Percentiles rank a stretch among this genome's conserved stretches.
Evolutionary conservation across 2,113 vertebrate genomes (phyloP).

Genomic region (Trinectes maculatus): DNA sequence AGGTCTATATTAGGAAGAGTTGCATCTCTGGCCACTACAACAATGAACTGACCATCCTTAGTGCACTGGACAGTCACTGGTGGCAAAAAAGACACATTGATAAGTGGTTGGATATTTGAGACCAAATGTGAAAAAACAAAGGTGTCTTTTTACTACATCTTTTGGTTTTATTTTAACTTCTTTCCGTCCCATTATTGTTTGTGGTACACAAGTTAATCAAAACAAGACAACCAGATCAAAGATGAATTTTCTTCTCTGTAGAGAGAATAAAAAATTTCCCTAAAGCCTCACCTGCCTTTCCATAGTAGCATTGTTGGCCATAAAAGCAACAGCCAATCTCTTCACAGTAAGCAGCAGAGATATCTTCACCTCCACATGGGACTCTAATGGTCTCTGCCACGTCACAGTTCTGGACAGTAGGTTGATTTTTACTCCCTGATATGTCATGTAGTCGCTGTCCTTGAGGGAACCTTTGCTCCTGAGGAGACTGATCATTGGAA

Average conservation of each 20-base stretch:
- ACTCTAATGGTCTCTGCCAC: slow-evolving; percentile 34
- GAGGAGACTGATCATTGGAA: background rate
- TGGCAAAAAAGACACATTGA: slow-evolving; percentile 20
- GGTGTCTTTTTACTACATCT: background rate
- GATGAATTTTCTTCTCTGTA: background rate
- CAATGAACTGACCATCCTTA: slow-evolving; percentile 73
- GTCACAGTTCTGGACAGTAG: slow-evolving; percentile 21
- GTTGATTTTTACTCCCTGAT: too few species aligned
- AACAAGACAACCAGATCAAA: background rate
- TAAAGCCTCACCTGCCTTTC: slow-evolving; percentile 64
- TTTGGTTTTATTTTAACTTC: background rate
- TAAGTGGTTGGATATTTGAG: background rate
- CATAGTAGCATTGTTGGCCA: slow-evolving; percentile 64
- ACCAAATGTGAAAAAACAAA: slow-evolving; percentile 1
- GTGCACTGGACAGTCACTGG: slow-evolving; percentile 79
- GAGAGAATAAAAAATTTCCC: too few species aligned
- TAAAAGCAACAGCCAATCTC: slow-evolving; percentile 66
- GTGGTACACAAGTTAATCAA: background rate
- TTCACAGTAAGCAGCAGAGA: slow-evolving; percentile 37
- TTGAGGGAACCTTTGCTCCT: background rate
- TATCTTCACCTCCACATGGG: slow-evolving; percentile 45
- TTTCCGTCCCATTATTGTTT: background rate
- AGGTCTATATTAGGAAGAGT: slow-evolving; percentile 69
- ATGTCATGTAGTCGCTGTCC: background rate
- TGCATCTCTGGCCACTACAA: slow-evolving; percentile 69